Percentiles rank a stretch among this genome's conserved stretches.
phyloP scores from a whole-genome alignment of 2,797 vertebrate species.

The Xerus rutilus region DNA sequence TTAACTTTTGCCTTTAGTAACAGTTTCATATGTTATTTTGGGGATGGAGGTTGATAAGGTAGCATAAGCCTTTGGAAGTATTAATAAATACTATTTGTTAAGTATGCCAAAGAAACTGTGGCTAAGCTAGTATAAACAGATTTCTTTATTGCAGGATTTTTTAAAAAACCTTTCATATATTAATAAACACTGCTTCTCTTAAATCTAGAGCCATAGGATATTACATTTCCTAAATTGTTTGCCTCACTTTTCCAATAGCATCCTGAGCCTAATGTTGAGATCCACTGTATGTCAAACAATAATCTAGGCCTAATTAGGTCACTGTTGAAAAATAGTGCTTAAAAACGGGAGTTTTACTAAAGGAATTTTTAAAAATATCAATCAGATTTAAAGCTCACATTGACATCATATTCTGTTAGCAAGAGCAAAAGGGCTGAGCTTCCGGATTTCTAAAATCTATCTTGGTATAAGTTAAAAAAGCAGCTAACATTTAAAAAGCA shows the following conservation, averaged over 20 bases:
- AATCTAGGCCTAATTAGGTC: neutral
- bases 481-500: neutral
- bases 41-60: neutral
- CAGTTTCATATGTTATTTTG: neutral
- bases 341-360: neutral
- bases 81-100: neutral
- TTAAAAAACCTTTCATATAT: neutral
- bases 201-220: neutral
- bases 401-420: neutral
- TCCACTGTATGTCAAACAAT: neutral
- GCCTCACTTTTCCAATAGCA: neutral
- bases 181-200: neutral
- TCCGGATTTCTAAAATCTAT: constrained; percentile 33
- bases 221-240: neutral
- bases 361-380: neutral
- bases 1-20: neutral
- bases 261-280: neutral
- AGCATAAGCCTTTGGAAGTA: neutral
- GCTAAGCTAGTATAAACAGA: neutral
- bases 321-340: neutral
- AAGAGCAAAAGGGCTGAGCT: neutral
- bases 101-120: neutral
- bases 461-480: neutral
- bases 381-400: neutral
- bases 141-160: neutral